Evolutionary conservation across 2,888 invertebrate species (phyloP).

Genomic region (Eretmocerus hayati): DNA sequence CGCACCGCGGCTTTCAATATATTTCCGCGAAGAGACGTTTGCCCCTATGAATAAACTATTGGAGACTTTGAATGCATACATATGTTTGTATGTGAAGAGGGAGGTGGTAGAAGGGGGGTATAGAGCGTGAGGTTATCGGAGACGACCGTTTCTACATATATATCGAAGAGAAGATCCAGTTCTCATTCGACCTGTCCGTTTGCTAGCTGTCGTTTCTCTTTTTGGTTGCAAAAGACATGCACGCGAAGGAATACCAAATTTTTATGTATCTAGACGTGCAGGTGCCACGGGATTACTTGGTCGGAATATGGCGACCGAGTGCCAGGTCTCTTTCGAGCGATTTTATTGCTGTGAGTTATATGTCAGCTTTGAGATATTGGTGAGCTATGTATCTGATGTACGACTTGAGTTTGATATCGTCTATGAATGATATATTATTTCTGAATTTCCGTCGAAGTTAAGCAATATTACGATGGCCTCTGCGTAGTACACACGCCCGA

Average conservation of each 20-base stretch:
- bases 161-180: constrained; percentile 12
- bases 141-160: too few relatives aligned
- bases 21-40: constrained; percentile 36
- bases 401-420: too few relatives aligned
- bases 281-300: constrained; percentile 15
- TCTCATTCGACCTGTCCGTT: constrained; percentile 8
- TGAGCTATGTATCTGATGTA: too few relatives aligned
- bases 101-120: too few relatives aligned
- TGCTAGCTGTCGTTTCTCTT: constrained; percentile 3
- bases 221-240: not conserved
- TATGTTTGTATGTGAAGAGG: too few relatives aligned
- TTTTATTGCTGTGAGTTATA: constrained; percentile 22
- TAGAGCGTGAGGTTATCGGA: not conserved
- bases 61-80: constrained; percentile 46
- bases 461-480: too few relatives aligned
- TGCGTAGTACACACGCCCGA: too few relatives aligned
- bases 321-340: too few relatives aligned
- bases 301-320: not conserved
- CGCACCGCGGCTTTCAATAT: constrained; percentile 42
- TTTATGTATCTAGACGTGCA: constrained; percentile 3
- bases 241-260: constrained; percentile 17
- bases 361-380: constrained; percentile 17
- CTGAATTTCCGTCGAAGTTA: too few relatives aligned
- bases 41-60: constrained; percentile 48
- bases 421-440: too few relatives aligned